Evolutionary conservation across 2,797 vertebrate genomes (phyloP).

Genomic region (Peromyscus aztecus): DNA sequence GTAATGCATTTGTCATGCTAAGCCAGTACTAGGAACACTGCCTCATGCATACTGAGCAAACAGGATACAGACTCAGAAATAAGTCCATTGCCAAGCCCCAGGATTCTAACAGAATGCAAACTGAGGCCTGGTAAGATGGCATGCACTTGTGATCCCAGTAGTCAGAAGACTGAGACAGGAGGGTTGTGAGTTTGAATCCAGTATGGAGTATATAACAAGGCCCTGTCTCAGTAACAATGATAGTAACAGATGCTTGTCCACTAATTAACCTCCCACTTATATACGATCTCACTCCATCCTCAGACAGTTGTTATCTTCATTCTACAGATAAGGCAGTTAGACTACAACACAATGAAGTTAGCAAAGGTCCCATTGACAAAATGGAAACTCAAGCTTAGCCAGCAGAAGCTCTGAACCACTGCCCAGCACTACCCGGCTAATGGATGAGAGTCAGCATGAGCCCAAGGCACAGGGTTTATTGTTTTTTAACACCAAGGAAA

Average conservation of each 20-base stretch:
- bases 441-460: background rate
- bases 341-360: background rate
- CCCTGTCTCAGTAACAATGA: background rate
- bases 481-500: constrained; percentile 31
- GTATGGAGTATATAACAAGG: background rate
- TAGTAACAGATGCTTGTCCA: background rate
- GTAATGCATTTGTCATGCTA: background rate
- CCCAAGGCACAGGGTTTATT: background rate
- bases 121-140: background rate
- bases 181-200: background rate
- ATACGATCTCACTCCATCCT: background rate
- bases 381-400: background rate
- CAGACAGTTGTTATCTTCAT: background rate
- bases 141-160: background rate
- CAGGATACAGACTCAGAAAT: background rate
- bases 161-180: background rate
- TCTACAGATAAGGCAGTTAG: background rate
- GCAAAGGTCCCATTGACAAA: background rate
- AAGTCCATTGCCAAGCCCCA: background rate
- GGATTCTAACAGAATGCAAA: background rate
- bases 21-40: background rate
- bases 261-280: background rate
- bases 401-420: background rate
- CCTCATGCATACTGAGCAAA: background rate
- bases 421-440: background rate